Evolutionary conservation across 2,888 invertebrate species (phyloP).

Genomic region (Parthenolecanium corni): DNA sequence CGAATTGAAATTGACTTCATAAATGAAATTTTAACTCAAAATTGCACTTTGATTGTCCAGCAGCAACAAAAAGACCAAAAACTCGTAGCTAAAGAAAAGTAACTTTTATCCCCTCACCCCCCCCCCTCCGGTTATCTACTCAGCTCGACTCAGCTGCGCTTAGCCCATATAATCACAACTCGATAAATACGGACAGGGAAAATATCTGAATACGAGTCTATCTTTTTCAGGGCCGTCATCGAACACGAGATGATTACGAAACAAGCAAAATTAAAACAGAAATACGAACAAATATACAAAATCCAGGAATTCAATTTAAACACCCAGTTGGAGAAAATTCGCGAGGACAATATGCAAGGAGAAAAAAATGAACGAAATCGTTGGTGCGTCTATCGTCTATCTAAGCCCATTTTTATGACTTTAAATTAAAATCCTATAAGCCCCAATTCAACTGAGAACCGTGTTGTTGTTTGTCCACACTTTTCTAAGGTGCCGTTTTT

Average conservation of each 20-base stretch:
- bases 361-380: constrained; percentile 1
- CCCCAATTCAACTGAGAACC: too few relatives aligned
- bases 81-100: constrained; percentile 6
- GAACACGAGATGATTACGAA: background rate
- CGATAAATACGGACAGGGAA: too few relatives aligned
- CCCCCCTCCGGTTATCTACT: background rate
- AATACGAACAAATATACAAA: background rate
- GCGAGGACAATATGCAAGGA: background rate
- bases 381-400: background rate
- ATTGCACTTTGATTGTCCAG: constrained; percentile 13
- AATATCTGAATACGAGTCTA: too few relatives aligned
- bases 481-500: too few relatives aligned
- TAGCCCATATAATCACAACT: too few relatives aligned
- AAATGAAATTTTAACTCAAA: constrained; percentile 1
- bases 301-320: background rate
- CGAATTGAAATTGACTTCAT: background rate
- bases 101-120: background rate
- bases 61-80: constrained; percentile 1
- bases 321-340: background rate
- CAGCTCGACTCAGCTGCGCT: too few relatives aligned
- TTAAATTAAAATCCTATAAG: too few relatives aligned
- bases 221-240: background rate
- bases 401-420: background rate
- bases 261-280: background rate
- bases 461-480: too few relatives aligned